Percentiles rank a stretch among this genome's conserved stretches.
Evolutionary conservation across 2,888 invertebrate species (phyloP).

Genomic region (Seladonia tumulorum): DNA sequence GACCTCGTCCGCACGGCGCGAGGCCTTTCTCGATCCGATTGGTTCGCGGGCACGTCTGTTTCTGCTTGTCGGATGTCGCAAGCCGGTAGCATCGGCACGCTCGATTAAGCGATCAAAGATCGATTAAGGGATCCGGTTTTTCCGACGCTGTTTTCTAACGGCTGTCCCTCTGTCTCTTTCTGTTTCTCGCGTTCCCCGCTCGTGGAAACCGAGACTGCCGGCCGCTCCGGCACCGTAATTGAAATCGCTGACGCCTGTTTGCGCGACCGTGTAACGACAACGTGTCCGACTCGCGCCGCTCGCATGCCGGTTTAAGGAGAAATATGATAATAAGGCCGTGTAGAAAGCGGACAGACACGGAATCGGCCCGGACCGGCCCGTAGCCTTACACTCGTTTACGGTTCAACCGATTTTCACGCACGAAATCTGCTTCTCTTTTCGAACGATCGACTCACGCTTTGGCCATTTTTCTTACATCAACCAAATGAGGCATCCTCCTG

Average conservation of each 20-base stretch:
- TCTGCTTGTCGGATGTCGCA: conserved; percentile 61
- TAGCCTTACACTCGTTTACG: not conserved
- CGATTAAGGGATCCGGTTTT: conserved; percentile 67
- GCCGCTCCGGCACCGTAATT: conserved; percentile 51
- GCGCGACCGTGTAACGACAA: conserved; percentile 35
- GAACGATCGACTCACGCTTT: not conserved
- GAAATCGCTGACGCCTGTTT: conserved; percentile 59
- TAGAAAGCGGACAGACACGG: conserved; percentile 51
- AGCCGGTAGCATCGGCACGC: conserved; percentile 63
- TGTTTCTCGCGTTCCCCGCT: not conserved
- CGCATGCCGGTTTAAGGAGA: conserved; percentile 52
- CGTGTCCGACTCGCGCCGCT: conserved; percentile 26
- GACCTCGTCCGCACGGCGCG: conserved; percentile 22
- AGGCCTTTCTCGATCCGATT: conserved; percentile 47
- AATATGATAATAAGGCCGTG: conserved; percentile 34
- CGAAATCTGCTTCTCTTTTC: not conserved
- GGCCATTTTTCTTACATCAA: not conserved
- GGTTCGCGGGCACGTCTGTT: conserved; percentile 13
- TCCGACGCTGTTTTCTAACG: conserved; percentile 45
- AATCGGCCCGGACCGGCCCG: conserved; percentile 29
- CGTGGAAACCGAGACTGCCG: conserved; percentile 37
- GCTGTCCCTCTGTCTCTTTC: not conserved
- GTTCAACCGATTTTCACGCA: not conserved
- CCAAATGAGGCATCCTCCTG: not conserved
- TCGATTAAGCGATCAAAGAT: conserved; percentile 68